Evolutionary conservation across 92 coral and sea anemone genomes (phyloP).

Genomic region (Phenganax subtilis): DNA sequence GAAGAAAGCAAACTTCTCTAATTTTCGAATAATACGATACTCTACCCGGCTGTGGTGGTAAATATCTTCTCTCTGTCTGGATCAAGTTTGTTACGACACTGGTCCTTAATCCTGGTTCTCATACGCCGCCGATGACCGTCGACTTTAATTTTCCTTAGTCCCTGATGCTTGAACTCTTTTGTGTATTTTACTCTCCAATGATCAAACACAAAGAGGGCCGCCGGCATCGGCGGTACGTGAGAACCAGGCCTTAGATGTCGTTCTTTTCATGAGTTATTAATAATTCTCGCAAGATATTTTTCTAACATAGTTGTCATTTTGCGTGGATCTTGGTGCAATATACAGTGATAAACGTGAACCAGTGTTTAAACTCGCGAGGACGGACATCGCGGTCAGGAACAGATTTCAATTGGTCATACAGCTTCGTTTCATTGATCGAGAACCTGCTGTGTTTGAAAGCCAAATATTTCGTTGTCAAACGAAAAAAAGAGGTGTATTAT

Average conservation of each 20-base stretch:
- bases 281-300: not conserved
- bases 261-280: not conserved
- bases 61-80: not conserved
- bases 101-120: too few species aligned
- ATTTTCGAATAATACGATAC: not conserved
- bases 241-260: not conserved
- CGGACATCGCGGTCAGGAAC: slow-evolving; percentile 71
- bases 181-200: too few species aligned
- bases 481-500: not conserved
- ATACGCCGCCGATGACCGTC: too few species aligned
- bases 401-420: slow-evolving; percentile 67
- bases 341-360: slow-evolving; percentile 70
- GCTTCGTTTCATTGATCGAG: slow-evolving; percentile 49
- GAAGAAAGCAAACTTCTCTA: not conserved
- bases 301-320: slow-evolving; percentile 30
- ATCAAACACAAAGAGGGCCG: too few species aligned
- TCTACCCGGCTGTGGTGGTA: not conserved
- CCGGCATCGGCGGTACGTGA: too few species aligned
- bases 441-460: slow-evolving; percentile 45
- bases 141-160: too few species aligned
- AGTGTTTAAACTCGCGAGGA: slow-evolving; percentile 78
- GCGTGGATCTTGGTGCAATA: slow-evolving; percentile 80
- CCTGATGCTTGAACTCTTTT: too few species aligned
- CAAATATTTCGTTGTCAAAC: slow-evolving; percentile 20
- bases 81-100: not conserved